Base-by-base conservation (phyloP, 2,888 invertebrate species). In the Lamproptera curius region DNA sequence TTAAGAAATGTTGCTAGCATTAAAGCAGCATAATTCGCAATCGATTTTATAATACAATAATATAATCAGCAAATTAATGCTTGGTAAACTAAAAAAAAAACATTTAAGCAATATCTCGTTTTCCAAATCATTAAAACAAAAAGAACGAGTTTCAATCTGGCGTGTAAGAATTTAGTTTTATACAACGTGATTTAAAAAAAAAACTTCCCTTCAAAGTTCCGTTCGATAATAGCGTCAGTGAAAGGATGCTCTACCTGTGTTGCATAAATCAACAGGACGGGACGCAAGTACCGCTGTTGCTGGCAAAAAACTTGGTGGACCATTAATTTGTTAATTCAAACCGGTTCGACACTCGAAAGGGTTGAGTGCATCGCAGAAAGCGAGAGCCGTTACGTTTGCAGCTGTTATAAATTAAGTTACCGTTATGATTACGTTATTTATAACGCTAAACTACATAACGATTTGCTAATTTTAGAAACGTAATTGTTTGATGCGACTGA, bases 1-100 rank as follows among this genome's bases (percentile, higher is more conserved):
- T 39, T 34, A 49, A 52, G 52, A 55, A 50, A 50, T 57, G 50
- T 55, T 43, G 55, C 48, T 52, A 57, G 35, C 36, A n/a, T 28
- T 44, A 49, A 45, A 54, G 42, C 38, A 41, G 33, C 26, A 38
- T 36, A 36, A 53, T 53, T 54, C 48, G 55, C 54, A 55, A 55
- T 53, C 54, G 50, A 52, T 52, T 48, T 52, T 50, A 53, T 54
- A 52, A 47, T 48, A n/a, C n/a, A n/a, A n/a, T n/a, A n/a, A n/a
- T n/a, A n/a, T n/a, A n/a, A n/a, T n/a, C n/a, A n/a, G n/a, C n/a
- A n/a, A n/a, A n/a, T n/a, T n/a, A n/a, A n/a, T n/a, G n/a, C n/a
- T n/a, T n/a, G n/a, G n/a, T n/a, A n/a, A n/a, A n/a, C n/a, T n/a
- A n/a, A n/a, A n/a, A n/a, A n/a, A n/a, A n/a, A n/a, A n/a, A n/a